Evolutionary conservation across 1,140 invertebrate species (phyloP).

Genomic region (Trypoxylus dichotomus): DNA sequence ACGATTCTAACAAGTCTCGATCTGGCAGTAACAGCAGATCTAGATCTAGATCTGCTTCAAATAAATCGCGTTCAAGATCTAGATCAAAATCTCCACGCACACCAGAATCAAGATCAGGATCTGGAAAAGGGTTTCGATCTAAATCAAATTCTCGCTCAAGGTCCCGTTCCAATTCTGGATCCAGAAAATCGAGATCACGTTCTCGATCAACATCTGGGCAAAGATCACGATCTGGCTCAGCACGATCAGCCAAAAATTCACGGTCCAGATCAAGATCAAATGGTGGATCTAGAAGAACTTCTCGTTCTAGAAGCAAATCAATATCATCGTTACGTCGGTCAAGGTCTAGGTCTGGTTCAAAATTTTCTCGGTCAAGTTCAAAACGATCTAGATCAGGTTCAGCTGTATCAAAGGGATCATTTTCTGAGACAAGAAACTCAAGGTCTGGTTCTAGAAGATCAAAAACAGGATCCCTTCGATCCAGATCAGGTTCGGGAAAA

Average conservation of each 20-base stretch:
- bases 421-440: constrained; percentile 30
- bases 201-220: constrained; percentile 35
- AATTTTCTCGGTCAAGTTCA: constrained; percentile 44
- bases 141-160: constrained; percentile 27
- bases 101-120: constrained; percentile 35
- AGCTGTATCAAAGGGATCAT: constrained; percentile 23
- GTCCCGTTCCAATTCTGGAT: constrained; percentile 40
- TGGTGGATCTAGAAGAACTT: constrained; percentile 37
- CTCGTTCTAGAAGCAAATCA: constrained; percentile 40
- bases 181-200: constrained; percentile 33
- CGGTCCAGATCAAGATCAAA: constrained; percentile 45
- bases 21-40: constrained; percentile 38
- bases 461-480: constrained; percentile 46
- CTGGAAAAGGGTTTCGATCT: constrained; percentile 31
- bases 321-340: constrained; percentile 48
- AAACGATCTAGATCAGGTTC: constrained; percentile 38
- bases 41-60: constrained; percentile 37
- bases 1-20: constrained; percentile 33
- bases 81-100: constrained; percentile 38
- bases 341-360: constrained; percentile 42
- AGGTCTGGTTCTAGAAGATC: constrained; percentile 46
- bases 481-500: constrained; percentile 38
- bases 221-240: constrained; percentile 41
- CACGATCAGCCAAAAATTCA: constrained; percentile 43
- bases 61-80: constrained; percentile 36